Evolutionary conservation across 1,140 invertebrate species (phyloP).

Genomic region (Psilanteris sp.): DNA sequence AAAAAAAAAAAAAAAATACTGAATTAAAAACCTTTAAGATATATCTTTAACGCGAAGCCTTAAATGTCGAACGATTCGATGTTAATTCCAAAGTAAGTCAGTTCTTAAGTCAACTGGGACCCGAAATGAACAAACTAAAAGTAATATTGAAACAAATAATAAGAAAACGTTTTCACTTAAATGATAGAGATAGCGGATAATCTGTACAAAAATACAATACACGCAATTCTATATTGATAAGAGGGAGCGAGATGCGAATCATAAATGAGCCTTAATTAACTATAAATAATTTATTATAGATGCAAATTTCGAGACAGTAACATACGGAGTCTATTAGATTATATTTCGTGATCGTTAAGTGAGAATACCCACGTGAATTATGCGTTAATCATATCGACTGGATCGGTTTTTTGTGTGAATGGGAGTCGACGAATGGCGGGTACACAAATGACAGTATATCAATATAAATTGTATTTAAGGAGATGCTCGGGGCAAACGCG

Average conservation of each 20-base stretch:
- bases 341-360: constrained; percentile 72
- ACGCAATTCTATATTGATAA: constrained; percentile 56
- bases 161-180: constrained; percentile 64
- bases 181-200: constrained; percentile 71
- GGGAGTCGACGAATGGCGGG: constrained; percentile 25
- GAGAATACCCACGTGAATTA: constrained; percentile 63
- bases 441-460: constrained; percentile 59
- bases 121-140: constrained; percentile 66
- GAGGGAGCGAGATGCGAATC: constrained; percentile 49
- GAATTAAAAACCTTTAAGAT: constrained; percentile 20
- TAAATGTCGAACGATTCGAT: constrained; percentile 59
- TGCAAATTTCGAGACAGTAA: constrained; percentile 64
- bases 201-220: constrained; percentile 54
- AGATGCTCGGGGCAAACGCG: constrained; percentile 67
- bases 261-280: constrained; percentile 73
- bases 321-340: constrained; percentile 69
- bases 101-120: constrained; percentile 71
- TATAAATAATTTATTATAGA: constrained; percentile 68
- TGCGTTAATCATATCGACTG: constrained; percentile 65
- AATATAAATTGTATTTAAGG: constrained; percentile 68
- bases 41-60: constrained; percentile 44
- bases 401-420: constrained; percentile 54
- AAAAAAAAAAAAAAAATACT: constrained; percentile 2
- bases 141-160: constrained; percentile 52
- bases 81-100: constrained; percentile 68